Base-by-base conservation (phyloP, 2,888 invertebrate species). In the Augochlorella aurata region DNA sequence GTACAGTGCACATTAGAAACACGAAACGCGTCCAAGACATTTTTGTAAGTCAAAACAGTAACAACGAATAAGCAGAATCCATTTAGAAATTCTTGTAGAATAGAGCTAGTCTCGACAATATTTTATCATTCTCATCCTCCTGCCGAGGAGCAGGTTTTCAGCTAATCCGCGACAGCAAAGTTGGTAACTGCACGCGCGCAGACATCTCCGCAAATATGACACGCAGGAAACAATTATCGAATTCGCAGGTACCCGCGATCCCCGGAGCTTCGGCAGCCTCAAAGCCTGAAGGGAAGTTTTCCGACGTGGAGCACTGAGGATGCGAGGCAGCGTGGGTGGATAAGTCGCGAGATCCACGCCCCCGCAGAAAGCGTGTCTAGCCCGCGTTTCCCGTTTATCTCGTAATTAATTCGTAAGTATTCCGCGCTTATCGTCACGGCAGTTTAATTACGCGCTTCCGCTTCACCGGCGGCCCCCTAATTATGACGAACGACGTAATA, bases 381-480 rank as follows among this genome's bases (percentile, higher is more conserved):
- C n/a, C n/a, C 21, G 49, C 63, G 38, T 72, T 29, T 50, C 71
- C 21, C 50, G 47, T 81, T 87, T 82, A 74, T 77, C 77, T 81
- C 77, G 67, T 77, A 65, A 77, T 82, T 87, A 87, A 79, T 84
- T 84, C 75, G 81, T 79, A 77, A 86, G 74, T 85, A 77, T 87
- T 81, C 75, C 74, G 50, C 58, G 74, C 71, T 83, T 84, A 80
- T 80, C 72, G 79, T 72, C 65, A 76, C 74, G 72, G 47, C 71
- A 49, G 63, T 81, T 71, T 86, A 86, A 87, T 88, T 77, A 74
- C 72, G 65, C 77, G 69, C 71, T 84, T 88, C 80, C 82, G 74
- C 71, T 66, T 72, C 69, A 58, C 63, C 63, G 54, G 65, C 74
- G 75, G 67, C 54, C 75, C 54, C 74, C 77, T 85, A 88, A 87